Base-by-base conservation (phyloP, 2,113 vertebrate genomes). In the Nyctibius bracteatus region DNA sequence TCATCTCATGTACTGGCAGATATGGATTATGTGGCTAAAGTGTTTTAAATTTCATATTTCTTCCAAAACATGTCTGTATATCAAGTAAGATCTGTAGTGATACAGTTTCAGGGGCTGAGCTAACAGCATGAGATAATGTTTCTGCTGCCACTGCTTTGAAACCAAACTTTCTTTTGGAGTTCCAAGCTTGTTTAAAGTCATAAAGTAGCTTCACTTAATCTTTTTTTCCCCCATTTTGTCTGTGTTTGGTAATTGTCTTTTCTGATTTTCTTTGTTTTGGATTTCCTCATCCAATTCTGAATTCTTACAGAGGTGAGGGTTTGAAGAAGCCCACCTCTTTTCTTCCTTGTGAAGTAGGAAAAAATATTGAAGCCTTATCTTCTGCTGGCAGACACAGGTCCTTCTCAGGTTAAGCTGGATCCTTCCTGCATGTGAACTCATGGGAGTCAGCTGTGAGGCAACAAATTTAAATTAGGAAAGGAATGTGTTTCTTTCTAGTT, bases 301-400 rank as follows among this genome's bases (percentile, higher is more conserved):
- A 8, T 86, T 86, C 51, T 91, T 2, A 19, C 14, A 63, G 61
- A 62, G n/a, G 8, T 74, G 44, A 72, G 31, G 10, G 33, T 41
- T 91, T 68, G 44, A 81, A 57, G 39, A 82, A 57, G 30, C 10
- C 20, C 7, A 24, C 35, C 19, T 65, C 47, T 86, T 77, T 82
- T 75, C 24, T 93, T 82, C 37, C 16, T 49, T 82, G 17, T 59
- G 37, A 66, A 72, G 52, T 2, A 72, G 46, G 28, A 62, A 55
- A 80, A 91, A 83, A 80, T 91, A 41, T 1, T 55, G 66, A 82
- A 84, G 39, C 23, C 74, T 94, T 96, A 86, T 96, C 90, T 77
- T 94, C 63, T 83, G 25, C 54, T 70, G 28, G 20, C 92, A 96
- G 87, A 39, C 74, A 43, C 30, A 1, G 58, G 81, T 87, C 71